Evolutionary conservation across 2,888 invertebrate species (phyloP).

Genomic region (Sarcophaga carnaria): DNA sequence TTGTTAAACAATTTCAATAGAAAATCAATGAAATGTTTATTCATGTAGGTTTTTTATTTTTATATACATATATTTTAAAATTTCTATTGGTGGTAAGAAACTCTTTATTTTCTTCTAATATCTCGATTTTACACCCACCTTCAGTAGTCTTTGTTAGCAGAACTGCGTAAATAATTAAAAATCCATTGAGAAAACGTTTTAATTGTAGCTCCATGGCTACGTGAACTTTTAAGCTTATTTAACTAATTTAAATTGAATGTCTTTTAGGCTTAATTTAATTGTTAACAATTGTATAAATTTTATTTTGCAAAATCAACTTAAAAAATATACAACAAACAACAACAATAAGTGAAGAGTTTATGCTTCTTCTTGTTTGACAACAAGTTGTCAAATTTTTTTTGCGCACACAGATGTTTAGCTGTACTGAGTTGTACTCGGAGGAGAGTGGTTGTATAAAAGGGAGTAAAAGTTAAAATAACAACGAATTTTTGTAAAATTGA

Average conservation of each 20-base stretch:
- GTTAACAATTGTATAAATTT: slow-evolving; percentile 22
- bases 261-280: slow-evolving; percentile 41
- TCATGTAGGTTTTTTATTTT: background rate
- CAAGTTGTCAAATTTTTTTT: slow-evolving; percentile 59
- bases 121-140: slow-evolving; percentile 58
- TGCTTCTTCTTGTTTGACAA: slow-evolving; percentile 61
- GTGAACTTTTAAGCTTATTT: background rate
- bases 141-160: slow-evolving; percentile 45
- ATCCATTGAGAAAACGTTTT: slow-evolving; percentile 44
- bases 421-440: slow-evolving; percentile 18
- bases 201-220: slow-evolving; percentile 65
- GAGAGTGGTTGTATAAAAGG: slow-evolving; percentile 13
- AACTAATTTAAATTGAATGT: slow-evolving; percentile 34
- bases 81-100: no score
- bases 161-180: slow-evolving; percentile 49
- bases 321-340: slow-evolving; percentile 60
- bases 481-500: no score
- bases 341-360: slow-evolving; percentile 34
- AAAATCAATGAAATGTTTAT: background rate
- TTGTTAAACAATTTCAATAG: background rate
- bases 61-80: background rate
- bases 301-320: slow-evolving; percentile 51
- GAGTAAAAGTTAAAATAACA: background rate
- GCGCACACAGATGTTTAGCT: slow-evolving; percentile 37
- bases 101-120: background rate